Percentiles rank a stretch among this genome's conserved stretches.
phyloP scores from a whole-genome alignment of 2,888 invertebrate species.

The Campaea margaritaria region DNA sequence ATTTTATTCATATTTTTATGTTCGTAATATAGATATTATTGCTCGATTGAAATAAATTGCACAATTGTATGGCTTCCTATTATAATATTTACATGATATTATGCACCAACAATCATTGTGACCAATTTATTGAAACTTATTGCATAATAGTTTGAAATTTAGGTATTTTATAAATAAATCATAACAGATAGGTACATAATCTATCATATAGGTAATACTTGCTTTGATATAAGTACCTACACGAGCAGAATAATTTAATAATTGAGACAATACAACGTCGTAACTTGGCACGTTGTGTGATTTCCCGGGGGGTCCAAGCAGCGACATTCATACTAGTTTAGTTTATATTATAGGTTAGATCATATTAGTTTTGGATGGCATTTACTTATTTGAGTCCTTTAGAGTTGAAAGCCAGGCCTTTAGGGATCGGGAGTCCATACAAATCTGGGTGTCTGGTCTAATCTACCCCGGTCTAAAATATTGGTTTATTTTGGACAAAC shows the following conservation, averaged over 20 bases:
- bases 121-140: too few species aligned
- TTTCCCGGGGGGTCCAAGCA: slow-evolving; percentile 28
- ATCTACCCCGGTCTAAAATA: too few species aligned
- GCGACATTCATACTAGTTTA: background rate
- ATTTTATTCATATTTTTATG: slow-evolving; percentile 42
- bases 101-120: background rate
- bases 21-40: slow-evolving; percentile 6
- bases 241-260: slow-evolving; percentile 2
- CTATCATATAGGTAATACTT: background rate
- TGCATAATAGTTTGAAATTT: too few species aligned
- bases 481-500: too few species aligned
- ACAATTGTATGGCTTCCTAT: slow-evolving; percentile 34
- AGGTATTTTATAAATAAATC: too few species aligned
- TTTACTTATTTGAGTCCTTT: too few species aligned
- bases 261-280: slow-evolving; percentile 4
- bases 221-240: slow-evolving; percentile 2
- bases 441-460: too few species aligned
- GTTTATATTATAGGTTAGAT: background rate
- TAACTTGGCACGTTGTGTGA: slow-evolving; percentile 20
- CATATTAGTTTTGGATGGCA: too few species aligned
- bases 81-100: slow-evolving; percentile 15
- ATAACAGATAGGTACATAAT: too few species aligned
- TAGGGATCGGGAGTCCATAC: too few species aligned
- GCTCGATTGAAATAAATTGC: slow-evolving; percentile 48
- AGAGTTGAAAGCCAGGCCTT: too few species aligned